phyloP scores from a whole-genome alignment of 2,113 vertebrate species.

The Limnothrissa miodon region DNA sequence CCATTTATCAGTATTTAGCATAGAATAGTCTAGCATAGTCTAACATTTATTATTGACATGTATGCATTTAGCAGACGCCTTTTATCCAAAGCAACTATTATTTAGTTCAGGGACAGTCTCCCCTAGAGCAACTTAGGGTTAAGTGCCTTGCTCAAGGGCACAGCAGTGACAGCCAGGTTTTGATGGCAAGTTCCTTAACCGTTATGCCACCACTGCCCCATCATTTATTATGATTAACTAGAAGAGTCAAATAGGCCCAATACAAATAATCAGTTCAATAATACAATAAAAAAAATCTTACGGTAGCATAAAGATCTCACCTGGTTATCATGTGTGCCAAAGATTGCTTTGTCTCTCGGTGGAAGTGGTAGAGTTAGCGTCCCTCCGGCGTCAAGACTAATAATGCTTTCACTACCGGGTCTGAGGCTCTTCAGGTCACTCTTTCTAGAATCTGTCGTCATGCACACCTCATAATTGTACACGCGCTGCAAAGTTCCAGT shows the following conservation, averaged over 20 bases:
- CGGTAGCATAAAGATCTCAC: slow-evolving; percentile 12
- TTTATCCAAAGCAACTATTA: too few species aligned
- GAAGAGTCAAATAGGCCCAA: not conserved
- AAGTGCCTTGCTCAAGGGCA: too few species aligned
- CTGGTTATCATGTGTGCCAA: slow-evolving; percentile 22
- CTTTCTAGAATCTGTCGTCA: slow-evolving; percentile 40
- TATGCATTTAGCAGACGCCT: too few species aligned
- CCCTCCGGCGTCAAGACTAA: slow-evolving; percentile 29
- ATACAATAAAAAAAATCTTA: not conserved
- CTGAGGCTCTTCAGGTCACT: slow-evolving; percentile 32
- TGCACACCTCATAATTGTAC: slow-evolving; percentile 40
- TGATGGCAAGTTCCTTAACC: too few species aligned
- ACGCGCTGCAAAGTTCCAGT: slow-evolving; percentile 38
- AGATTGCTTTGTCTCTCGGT: not conserved
- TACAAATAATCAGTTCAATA: not conserved
- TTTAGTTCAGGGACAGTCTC: too few species aligned
- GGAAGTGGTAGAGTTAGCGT: slow-evolving; percentile 28
- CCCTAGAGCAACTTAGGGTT: too few species aligned
- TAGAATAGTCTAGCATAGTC: not conserved
- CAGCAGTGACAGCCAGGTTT: too few species aligned
- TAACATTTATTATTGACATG: too few species aligned
- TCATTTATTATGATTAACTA: not conserved
- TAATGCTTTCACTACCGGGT: slow-evolving; percentile 30
- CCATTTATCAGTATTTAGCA: not conserved
- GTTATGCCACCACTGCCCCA: too few species aligned